These are phyloP conservation scores for Chrysogorgia sp. DNA, from an alignment of 92 coral and sea anemone genomes.

Conservation along the genomic window DNA sequence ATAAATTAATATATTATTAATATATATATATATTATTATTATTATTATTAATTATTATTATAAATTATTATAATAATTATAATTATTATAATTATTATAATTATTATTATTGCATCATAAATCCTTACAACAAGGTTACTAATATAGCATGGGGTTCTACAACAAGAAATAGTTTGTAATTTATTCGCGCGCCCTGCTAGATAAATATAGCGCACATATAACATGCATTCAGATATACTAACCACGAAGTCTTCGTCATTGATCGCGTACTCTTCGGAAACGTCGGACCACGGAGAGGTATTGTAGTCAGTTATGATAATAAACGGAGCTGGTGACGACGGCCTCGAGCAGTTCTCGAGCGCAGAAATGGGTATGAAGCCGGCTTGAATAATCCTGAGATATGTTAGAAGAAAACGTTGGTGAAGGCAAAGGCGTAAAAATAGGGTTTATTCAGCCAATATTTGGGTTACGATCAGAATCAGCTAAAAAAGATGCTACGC, in stretches of 20 bases:
- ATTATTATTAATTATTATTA: too few species aligned
- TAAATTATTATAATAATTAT: too few species aligned
- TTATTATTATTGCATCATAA: too few species aligned
- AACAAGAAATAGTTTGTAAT: neutral
- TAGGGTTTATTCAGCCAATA: too few species aligned
- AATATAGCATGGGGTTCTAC: too few species aligned
- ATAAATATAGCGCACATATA: neutral
- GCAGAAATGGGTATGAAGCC: constrained; percentile 34
- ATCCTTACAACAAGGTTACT: too few species aligned
- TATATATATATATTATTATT: too few species aligned
- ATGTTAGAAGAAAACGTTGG: neutral
- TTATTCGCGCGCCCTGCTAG: neutral
- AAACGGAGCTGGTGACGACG: constrained; percentile 37
- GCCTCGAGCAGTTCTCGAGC: constrained; percentile 16
- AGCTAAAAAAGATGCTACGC: too few species aligned
- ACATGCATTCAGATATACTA: neutral
- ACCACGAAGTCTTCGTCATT: constrained; percentile 41
- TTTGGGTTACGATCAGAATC: too few species aligned
- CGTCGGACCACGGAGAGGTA: constrained; percentile 38
- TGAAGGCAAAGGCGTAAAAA: neutral
- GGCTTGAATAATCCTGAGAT: constrained; percentile 16
- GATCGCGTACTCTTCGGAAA: constrained; percentile 45
- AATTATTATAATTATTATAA: too few species aligned
- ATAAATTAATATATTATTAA: too few species aligned
- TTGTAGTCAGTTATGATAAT: constrained; percentile 35